Evolutionary conservation across 2,797 vertebrate genomes (phyloP).

Genomic region (Trichosurus vulpecula): DNA sequence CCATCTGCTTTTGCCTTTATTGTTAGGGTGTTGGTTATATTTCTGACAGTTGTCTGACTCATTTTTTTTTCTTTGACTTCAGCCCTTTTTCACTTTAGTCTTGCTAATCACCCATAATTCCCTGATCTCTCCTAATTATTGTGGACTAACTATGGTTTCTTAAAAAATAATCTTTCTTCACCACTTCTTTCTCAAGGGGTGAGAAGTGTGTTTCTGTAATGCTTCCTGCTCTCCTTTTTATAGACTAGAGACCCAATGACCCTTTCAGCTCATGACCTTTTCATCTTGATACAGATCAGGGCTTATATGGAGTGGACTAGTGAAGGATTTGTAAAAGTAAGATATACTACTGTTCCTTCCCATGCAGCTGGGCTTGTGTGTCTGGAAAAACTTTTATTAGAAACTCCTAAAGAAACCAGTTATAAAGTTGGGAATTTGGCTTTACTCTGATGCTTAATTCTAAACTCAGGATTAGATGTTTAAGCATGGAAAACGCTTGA

Average conservation of each 20-base stretch:
- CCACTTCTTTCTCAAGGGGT: background rate
- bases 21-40: background rate
- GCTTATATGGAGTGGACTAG: background rate
- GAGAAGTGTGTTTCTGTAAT: background rate
- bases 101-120: background rate
- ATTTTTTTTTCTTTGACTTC: background rate
- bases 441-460: constrained; percentile 50
- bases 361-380: constrained; percentile 9
- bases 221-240: background rate
- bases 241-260: background rate
- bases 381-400: background rate
- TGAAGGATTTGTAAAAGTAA: background rate
- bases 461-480: constrained; percentile 49
- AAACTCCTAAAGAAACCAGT: constrained; percentile 26
- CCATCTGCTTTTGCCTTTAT: constrained; percentile 24
- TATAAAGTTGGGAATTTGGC: constrained; percentile 24
- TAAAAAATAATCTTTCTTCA: background rate
- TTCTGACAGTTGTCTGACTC: background rate
- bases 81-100: background rate
- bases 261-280: background rate
- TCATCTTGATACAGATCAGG: background rate
- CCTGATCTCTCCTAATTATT: background rate
- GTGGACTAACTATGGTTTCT: background rate
- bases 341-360: background rate
- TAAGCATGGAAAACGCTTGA: constrained; percentile 38